Percentiles rank a stretch among this genome's conserved stretches.
Conservation (phyloP, 2,888 invertebrate species). For the Chironomus tentans region DNA sequence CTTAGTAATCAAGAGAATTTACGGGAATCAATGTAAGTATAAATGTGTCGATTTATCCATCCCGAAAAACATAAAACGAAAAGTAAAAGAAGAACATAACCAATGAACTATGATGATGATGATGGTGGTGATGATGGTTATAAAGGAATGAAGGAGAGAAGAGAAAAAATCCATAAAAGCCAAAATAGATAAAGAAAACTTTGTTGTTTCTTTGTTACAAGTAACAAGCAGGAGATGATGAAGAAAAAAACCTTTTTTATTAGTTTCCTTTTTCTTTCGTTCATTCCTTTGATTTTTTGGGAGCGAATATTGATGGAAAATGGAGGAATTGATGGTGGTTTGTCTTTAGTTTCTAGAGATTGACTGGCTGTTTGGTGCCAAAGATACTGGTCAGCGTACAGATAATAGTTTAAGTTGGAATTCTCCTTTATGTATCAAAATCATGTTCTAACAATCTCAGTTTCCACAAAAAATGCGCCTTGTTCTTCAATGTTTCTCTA, state of each 20-base stretch:
- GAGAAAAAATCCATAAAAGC: not conserved
- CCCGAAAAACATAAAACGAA: no score
- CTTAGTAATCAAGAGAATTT: not conserved
- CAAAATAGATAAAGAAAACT: slow-evolving; percentile 1
- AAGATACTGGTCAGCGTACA: no score
- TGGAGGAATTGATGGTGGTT: no score
- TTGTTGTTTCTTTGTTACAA: not conserved
- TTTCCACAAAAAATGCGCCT: no score
- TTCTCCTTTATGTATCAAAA: no score
- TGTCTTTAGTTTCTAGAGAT: no score
- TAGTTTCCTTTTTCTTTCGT: not conserved
- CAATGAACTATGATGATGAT: not conserved
- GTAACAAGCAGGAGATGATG: not conserved
- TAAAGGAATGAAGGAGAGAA: not conserved
- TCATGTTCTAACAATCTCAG: no score
- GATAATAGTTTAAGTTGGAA: no score
- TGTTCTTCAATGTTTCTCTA: no score
- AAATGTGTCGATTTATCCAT: not conserved
- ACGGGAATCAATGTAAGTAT: not conserved
- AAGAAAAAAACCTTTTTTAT: not conserved
- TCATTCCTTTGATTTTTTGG: not conserved
- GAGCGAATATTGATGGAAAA: no score
- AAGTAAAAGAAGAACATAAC: not conserved
- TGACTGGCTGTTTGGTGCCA: no score
- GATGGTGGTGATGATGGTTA: not conserved